Base-by-base conservation (phyloP, 2,888 invertebrate species). In the Pediacus dermestoides region DNA sequence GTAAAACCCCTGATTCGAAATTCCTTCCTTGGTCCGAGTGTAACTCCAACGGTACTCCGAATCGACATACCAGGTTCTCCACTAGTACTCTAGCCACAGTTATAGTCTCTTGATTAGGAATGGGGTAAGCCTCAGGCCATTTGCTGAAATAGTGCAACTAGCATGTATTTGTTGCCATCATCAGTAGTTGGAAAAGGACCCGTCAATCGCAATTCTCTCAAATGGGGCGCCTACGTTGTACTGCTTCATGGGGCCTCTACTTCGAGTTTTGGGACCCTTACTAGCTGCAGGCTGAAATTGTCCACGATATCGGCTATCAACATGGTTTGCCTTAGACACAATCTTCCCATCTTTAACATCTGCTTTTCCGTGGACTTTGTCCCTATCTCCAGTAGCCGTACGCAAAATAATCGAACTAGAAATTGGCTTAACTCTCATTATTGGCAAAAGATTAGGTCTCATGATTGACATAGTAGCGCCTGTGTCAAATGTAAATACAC, bases 81-180 rank as follows among this genome's bases (percentile, higher is more conserved):
- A 55, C 48, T n/a, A 58, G 34, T 6, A 18, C 35, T 18, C 39
- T 26, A 0, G 63, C 60, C 4, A 62, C 46, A 0, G 61, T 61
- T 4, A 40, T 40, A 0, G 64, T 49, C 25, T 51, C 50, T 11
- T 55, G 53, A 25, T 61, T 53, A 0, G 53, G 54, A 2, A 64
- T 22, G 1, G 62, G 46, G 13, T 52, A 48, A 6, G 42, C 50
- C 38, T 55, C 53, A 1, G 48, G 48, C 53, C 50, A 57, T 30
- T 53, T 48, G 4, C 47, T 52, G 9, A 57, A 52, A 12, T 52
- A 50, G 23, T 41, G 33, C 46, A 1, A 50, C 48, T 13, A 51
- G n/a, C 3, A 47, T 37, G 23, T 42, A 47, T 4, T 27, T 18
- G 16, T 44, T 48, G 14, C 39, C 31, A 30, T 25, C 21, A 2